Conservation (phyloP, 2,797 vertebrate genomes). For the Myiothlypis chrysogaster region DNA sequence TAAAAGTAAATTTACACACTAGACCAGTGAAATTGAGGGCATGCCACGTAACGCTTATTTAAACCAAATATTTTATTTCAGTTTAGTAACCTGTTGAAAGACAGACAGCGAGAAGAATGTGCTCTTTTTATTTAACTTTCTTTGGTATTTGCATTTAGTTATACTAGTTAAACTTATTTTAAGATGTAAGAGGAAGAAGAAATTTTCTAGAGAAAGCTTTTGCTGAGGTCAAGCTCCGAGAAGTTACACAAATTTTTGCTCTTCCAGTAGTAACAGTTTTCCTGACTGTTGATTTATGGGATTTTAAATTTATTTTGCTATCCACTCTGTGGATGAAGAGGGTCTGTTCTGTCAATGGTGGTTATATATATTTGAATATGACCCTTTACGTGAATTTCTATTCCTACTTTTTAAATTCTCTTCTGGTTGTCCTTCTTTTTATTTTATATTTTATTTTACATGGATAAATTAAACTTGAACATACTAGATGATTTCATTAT, state of each 20-base stretch:
- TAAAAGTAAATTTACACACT: neutral
- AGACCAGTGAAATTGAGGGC: neutral
- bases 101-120: neutral
- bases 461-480: neutral
- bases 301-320: neutral
- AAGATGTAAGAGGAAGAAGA: neutral
- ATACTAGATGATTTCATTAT: neutral
- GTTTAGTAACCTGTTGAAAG: neutral
- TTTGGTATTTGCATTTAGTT: neutral
- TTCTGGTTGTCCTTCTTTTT: neutral
- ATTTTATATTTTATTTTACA: neutral
- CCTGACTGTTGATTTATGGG: neutral
- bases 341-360: neutral
- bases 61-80: neutral
- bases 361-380: neutral
- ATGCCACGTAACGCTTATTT: neutral
- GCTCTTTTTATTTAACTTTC: neutral
- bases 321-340: neutral
- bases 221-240: neutral
- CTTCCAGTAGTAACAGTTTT: neutral
- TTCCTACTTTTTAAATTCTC: neutral
- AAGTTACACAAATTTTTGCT: neutral
- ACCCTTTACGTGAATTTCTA: neutral
- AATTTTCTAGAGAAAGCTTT: neutral
- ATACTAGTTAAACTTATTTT: neutral